Conservation (phyloP, 2,888 invertebrate genomes). For the Eugnorisma glareosa region DNA sequence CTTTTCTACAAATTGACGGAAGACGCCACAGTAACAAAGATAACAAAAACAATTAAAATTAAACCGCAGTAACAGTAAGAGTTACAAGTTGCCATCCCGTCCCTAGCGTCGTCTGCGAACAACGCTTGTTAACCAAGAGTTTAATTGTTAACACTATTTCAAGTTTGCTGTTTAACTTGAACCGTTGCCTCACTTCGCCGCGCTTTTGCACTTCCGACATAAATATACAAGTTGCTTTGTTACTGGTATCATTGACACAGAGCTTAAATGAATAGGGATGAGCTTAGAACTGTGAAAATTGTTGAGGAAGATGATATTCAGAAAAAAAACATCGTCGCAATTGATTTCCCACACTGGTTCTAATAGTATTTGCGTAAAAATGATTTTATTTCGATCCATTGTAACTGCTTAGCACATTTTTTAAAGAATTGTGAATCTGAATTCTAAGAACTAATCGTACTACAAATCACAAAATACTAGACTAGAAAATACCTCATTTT, state of each 20-base stretch:
- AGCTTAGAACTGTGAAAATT: background rate
- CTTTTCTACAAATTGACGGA: background rate
- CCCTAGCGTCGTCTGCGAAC: constrained; percentile 33
- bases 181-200: constrained; percentile 48
- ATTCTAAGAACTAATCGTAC: background rate
- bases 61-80: constrained; percentile 41
- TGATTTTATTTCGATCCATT: background rate
- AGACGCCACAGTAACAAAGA: constrained; percentile 1
- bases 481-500: background rate
- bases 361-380: background rate
- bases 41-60: constrained; percentile 50
- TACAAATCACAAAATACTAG: background rate
- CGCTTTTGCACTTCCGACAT: constrained; percentile 47
- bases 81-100: constrained; percentile 8
- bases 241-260: constrained; percentile 37
- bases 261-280: background rate
- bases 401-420: background rate
- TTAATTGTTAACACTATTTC: constrained; percentile 70
- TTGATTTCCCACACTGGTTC: background rate
- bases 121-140: constrained; percentile 60
- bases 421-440: no score
- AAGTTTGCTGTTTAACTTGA: constrained; percentile 66
- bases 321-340: background rate
- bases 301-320: background rate
- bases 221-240: constrained; percentile 48